Evolutionary conservation across 2,797 vertebrate species (phyloP).

Genomic region (Carcharodon carcharias): DNA sequence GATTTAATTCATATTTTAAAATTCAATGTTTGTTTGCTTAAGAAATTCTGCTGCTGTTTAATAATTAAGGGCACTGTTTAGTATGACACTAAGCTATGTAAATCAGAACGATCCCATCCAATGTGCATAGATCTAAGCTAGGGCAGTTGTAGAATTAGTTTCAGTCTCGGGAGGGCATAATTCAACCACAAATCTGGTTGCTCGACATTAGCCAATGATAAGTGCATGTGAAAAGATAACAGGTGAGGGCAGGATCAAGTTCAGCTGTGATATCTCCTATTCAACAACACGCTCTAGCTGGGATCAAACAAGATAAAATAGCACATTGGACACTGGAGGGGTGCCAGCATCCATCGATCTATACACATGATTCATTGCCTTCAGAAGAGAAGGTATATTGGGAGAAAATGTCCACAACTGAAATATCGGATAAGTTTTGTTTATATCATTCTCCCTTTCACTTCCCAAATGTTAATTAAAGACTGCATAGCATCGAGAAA

Average conservation of each 20-base stretch:
- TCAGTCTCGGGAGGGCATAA: neutral
- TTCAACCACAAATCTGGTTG: neutral
- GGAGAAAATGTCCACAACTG: neutral
- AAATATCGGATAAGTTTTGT: neutral
- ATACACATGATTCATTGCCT: neutral
- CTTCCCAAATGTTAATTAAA: neutral
- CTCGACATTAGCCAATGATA: neutral
- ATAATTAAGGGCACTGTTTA: neutral
- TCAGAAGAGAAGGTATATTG: neutral
- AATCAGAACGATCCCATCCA: neutral
- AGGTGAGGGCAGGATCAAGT: neutral
- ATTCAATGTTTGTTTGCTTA: neutral
- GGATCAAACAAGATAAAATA: neutral
- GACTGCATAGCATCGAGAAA: neutral
- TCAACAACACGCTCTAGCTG: neutral
- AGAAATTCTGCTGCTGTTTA: neutral
- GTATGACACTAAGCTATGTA: neutral
- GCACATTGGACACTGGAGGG: neutral
- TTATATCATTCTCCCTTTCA: neutral
- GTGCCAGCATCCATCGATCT: neutral
- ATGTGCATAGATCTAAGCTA: neutral
- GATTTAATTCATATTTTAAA: neutral
- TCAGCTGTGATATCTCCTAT: neutral
- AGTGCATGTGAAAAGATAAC: neutral
- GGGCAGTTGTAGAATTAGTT: neutral